Evolutionary conservation across 2,113 vertebrate genomes (phyloP).

Genomic region (Chlamydotis undulata): DNA sequence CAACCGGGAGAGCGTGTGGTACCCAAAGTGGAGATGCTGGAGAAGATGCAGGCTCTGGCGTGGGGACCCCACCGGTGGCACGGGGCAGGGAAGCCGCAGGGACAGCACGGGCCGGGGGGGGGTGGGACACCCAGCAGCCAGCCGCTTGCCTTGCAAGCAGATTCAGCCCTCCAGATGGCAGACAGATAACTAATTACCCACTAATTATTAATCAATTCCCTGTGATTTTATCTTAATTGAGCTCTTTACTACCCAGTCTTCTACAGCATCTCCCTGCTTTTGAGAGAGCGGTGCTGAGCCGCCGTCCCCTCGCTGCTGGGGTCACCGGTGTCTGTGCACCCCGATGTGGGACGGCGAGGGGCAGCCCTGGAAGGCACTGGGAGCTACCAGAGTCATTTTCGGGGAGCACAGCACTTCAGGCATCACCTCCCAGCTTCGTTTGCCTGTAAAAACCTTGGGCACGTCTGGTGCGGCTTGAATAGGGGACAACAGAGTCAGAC

Average conservation of each 20-base stretch:
- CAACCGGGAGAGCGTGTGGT: background rate
- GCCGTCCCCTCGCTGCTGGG: rapidly evolving
- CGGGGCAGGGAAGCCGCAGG: background rate
- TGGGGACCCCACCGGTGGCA: background rate
- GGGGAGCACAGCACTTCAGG: background rate
- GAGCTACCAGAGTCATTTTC: background rate
- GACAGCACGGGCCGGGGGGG: background rate
- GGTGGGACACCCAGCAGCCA: background rate
- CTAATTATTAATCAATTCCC: slow-evolving; percentile 60
- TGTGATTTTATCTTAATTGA: slow-evolving; percentile 65
- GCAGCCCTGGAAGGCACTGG: background rate
- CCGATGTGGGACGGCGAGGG: rapidly evolving
- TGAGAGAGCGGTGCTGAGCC: rapidly evolving
- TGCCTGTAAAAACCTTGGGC: background rate
- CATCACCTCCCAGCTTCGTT: background rate
- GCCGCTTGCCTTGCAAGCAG: background rate
- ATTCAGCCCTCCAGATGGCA: slow-evolving; percentile 43
- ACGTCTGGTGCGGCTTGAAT: rapidly evolving
- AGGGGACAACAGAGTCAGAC: too few relatives aligned
- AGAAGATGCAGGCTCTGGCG: rapidly evolving
- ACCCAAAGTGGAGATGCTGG: background rate
- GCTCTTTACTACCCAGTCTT: background rate
- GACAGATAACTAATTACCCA: slow-evolving; percentile 31
- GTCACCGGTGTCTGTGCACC: background rate
- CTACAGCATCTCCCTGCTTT: background rate